These are phyloP conservation scores for Philopedon plagiatum DNA, from an alignment of 2,888 invertebrate genomes.

Conservation along the genomic window DNA sequence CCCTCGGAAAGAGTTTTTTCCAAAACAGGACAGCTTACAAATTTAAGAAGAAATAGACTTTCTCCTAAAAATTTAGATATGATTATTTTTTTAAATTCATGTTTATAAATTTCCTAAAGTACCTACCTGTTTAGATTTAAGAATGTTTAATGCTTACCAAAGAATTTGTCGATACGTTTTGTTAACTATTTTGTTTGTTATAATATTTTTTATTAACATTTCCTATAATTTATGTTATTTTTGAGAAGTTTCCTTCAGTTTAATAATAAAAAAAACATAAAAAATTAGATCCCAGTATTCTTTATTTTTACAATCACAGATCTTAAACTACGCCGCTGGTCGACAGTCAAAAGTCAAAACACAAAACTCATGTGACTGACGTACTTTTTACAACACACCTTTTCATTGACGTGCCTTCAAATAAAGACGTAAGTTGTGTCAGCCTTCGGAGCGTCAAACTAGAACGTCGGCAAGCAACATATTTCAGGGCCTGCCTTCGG, in stretches of 20 bases:
- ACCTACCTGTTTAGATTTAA: not conserved
- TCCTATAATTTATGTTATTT: not conserved
- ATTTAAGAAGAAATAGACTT: slow-evolving; percentile 51
- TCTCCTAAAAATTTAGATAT: slow-evolving; percentile 36
- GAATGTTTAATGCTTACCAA: slow-evolving; percentile 1
- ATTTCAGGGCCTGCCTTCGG: no score
- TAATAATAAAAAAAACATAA: slow-evolving; percentile 1
- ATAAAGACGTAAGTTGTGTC: not conserved
- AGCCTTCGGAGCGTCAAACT: not conserved
- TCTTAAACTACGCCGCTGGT: slow-evolving; percentile 1
- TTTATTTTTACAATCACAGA: not conserved
- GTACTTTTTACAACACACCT: no score
- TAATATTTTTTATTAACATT: not conserved
- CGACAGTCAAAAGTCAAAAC: not conserved
- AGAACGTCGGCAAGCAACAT: no score
- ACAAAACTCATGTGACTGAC: not conserved
- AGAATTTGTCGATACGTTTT: slow-evolving; percentile 1
- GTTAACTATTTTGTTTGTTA: no score
- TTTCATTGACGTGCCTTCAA: not conserved
- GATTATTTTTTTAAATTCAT: not conserved
- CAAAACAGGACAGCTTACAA: slow-evolving; percentile 54
- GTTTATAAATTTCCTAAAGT: not conserved
- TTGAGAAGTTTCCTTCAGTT: not conserved
- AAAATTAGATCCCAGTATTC: not conserved
- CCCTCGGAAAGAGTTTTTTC: slow-evolving; percentile 57